Base-by-base conservation (phyloP, 2,797 vertebrate genomes). In the Pseudochirops corinnae region DNA sequence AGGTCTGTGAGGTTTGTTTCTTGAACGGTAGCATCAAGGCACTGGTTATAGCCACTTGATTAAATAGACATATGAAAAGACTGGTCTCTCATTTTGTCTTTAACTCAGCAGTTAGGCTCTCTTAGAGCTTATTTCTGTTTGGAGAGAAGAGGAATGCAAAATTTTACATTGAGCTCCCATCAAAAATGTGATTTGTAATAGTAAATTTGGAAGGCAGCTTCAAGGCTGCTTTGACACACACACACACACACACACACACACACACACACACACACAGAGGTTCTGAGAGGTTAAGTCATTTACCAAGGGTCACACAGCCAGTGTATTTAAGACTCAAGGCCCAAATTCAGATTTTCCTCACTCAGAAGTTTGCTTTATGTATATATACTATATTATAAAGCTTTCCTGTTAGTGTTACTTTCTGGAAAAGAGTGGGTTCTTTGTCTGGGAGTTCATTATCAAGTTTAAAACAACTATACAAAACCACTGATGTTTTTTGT, bases 111-210 rank as follows among this genome's bases (percentile, higher is more conserved):
- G 50, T 58, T 67, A 18, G 56, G 87, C 67, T 14, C 7, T 90
- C 50, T 90, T 92, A 90, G 55, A 29, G 53, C 57, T 93, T 62
- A 90, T 92, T 93, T 21, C 33, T 93, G 53, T 93, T 46, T 33
- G 58, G 53, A 95, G 24, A 31, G 50, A 93, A 67, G 31, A 94
- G n/a, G 91, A 91, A 90, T 93, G 26, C 90, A 91, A 92, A 91
- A 91, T 57, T 92, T 56, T 50, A 87, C 10, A 87, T 46, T 87
- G 74, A 50, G 0, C 9, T 87, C 74, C 74, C 74, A 11, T 50
- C n/a, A 87, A 50, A 87, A 87, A 87, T 46, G 21, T 46, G 74
- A 50, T 26, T 82, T 24, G 9, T 87, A 87, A 87, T 50, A 87
- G 39, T 87, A 46, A 87, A 24, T 11, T 9, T 87, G 39, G 74